Evolutionary conservation across 1,140 invertebrate species (phyloP).

Genomic region (Sitophilus oryzae): DNA sequence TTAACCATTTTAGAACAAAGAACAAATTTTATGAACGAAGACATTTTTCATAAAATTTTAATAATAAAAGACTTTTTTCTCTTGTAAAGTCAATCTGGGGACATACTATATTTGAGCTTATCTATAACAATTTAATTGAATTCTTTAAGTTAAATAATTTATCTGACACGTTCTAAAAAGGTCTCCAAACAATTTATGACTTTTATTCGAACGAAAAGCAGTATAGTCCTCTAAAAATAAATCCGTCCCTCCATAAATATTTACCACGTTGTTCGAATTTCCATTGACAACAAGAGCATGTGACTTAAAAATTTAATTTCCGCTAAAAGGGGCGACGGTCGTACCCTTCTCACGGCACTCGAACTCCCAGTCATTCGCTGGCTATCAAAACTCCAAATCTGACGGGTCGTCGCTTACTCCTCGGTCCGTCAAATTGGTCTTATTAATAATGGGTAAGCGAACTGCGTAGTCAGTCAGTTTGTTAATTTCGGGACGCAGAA

Average conservation of each 20-base stretch:
- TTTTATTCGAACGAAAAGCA: too few relatives aligned
- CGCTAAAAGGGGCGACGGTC: not conserved
- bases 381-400: not conserved
- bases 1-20: too few relatives aligned
- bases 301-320: not conserved
- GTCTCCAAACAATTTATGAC: too few relatives aligned
- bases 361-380: too few relatives aligned
- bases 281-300: not conserved
- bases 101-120: too few relatives aligned
- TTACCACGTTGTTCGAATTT: not conserved
- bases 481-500: not conserved
- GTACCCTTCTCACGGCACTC: not conserved
- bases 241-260: not conserved
- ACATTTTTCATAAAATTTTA: too few relatives aligned
- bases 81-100: too few relatives aligned
- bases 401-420: not conserved
- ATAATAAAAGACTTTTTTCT: too few relatives aligned
- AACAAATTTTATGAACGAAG: too few relatives aligned
- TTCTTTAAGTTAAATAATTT: too few relatives aligned
- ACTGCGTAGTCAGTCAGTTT: not conserved
- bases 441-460: not conserved
- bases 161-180: too few relatives aligned
- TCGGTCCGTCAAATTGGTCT: not conserved
- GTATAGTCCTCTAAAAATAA: not conserved
- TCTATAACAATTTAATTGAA: too few relatives aligned